Base-by-base conservation (phyloP, 2,797 vertebrate species). In the Lophius americanus region DNA sequence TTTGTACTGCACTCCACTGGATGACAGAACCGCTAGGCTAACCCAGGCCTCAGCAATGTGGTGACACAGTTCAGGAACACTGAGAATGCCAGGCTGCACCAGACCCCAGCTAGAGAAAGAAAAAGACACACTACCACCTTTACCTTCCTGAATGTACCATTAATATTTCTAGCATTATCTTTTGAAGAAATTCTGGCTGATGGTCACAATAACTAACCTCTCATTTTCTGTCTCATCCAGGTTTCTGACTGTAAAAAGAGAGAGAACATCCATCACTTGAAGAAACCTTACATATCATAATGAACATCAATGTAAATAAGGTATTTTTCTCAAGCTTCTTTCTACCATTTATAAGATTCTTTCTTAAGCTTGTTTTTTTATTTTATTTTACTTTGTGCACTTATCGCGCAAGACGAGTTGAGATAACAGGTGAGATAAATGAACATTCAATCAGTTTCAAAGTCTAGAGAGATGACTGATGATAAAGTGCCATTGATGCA, bases 21-120 rank as follows among this genome's bases (percentile, higher is more conserved):
- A 93, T 39, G 90, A 74, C 83, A 96, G 94, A 74, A 91, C 90
- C 37, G 84, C 87, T 44, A 58, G 91, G 43, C 92, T 93, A 91
- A 99, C 94, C 96, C 96, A 98, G 75, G 91, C 92, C 90, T 98
- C 96, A 50, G 97, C 97, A 56, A 97, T 79, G 83, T 97, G 95
- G 78, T 96, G 96, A 63, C 96, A 98, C 77, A 99, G 92, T 83
- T 99, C 97, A 7, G 98, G 97, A 50, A 98, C 94, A n/a, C 97
- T 97, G 6, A 99, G 93, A 60, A 96, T 86, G 71, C 90, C 95
- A 12, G 98, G 97, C 89, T 98, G 97, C 82, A 99, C 95, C 3
- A 97, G 94, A 60, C 96, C 97, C 98, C 98, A 99, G 84, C 98
- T 99, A 82, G 3, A 80, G 2, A 75, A 32, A 64, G 0, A 72